Percentiles rank a stretch among this genome's conserved stretches.
Conservation (phyloP, 2,888 invertebrate species). For the Marasmarcha lunaedactyla region DNA sequence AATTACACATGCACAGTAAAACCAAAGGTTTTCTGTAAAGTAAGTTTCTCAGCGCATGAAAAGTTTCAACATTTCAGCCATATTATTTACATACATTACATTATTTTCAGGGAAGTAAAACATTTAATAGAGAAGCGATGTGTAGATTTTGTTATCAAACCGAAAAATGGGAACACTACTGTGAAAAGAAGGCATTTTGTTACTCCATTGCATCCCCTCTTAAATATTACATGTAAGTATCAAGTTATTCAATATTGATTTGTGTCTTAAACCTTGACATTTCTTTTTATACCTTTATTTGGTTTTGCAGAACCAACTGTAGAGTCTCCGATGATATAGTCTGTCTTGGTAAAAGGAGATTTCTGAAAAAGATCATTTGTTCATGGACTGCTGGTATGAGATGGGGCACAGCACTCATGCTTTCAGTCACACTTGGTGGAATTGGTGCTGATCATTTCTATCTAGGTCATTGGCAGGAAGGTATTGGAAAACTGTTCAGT, state of each 20-base stretch:
- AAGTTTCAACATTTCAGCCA: not conserved
- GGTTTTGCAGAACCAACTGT: constrained; percentile 83
- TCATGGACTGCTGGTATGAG: constrained; percentile 98
- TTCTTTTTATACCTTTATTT: constrained; percentile 3
- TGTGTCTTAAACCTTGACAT: not conserved
- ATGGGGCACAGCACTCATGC: constrained; percentile 93
- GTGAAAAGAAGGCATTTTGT: constrained; percentile 84
- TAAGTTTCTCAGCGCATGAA: too few relatives aligned
- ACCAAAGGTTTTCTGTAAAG: constrained; percentile 77
- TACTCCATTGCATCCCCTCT: constrained; percentile 82
- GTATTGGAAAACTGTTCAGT: constrained; percentile 98
- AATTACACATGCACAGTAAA: constrained; percentile 77
- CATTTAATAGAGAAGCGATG: constrained; percentile 76
- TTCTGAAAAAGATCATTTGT: constrained; percentile 88
- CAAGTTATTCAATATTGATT: not conserved
- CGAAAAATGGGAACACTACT: constrained; percentile 87
- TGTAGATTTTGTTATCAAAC: constrained; percentile 98
- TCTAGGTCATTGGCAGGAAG: constrained; percentile 98
- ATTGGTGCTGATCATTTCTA: constrained; percentile 99
- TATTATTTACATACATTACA: not conserved
- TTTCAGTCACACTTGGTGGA: constrained; percentile 95
- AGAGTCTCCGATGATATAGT: constrained; percentile 86
- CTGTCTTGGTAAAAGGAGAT: constrained; percentile 89
- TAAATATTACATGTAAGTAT: constrained; percentile 72
- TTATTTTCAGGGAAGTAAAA: constrained; percentile 43